phyloP scores from a whole-genome alignment of 2,113 vertebrate species.

The Lates calcarifer region DNA sequence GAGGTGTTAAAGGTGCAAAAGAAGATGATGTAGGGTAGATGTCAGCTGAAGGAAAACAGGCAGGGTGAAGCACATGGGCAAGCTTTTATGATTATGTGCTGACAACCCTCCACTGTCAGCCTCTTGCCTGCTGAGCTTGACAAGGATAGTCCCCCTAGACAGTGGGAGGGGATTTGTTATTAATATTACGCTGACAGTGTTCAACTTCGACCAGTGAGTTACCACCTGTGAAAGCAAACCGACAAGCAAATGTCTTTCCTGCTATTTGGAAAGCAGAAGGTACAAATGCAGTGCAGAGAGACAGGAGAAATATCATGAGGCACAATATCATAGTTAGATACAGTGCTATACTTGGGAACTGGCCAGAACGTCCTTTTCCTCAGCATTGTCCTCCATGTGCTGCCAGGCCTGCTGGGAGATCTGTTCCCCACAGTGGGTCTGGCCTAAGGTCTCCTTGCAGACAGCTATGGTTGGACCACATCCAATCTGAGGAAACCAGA shows the following conservation, averaged over 20 bases:
- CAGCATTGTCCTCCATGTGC: not conserved
- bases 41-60: not conserved
- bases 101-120: constrained; percentile 18
- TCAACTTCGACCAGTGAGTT: not conserved
- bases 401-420: not conserved
- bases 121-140: not conserved
- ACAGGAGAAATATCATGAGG: not conserved
- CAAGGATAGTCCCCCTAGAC: not conserved
- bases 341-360: not conserved
- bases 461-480: not conserved
- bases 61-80: not conserved
- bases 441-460: not conserved
- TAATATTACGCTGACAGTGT: not conserved
- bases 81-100: constrained; percentile 15
- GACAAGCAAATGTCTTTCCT: not conserved
- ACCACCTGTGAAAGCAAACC: not conserved
- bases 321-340: not conserved
- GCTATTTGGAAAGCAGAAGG: not conserved
- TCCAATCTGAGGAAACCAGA: not conserved
- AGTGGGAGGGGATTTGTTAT: not conserved
- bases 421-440: not conserved
- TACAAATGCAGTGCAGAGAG: not conserved
- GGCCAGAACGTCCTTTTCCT: not conserved
- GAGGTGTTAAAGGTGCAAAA: not conserved
- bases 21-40: not conserved